Evolutionary conservation across 2,113 vertebrate genomes (phyloP).

Genomic region (Pterophyllum scalare): DNA sequence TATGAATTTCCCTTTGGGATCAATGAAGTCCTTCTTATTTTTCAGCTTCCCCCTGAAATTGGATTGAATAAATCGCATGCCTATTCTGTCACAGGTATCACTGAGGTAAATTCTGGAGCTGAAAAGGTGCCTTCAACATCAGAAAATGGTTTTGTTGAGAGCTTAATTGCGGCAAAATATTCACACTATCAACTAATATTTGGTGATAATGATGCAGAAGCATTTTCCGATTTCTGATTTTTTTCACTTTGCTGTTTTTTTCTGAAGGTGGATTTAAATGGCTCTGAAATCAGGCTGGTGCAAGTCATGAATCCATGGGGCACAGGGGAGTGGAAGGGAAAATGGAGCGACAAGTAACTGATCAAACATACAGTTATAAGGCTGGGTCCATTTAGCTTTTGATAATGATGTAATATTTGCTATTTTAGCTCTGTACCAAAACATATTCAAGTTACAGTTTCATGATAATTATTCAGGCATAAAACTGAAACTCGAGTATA

Average conservation of each 20-base stretch:
- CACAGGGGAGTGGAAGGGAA: constrained; percentile 24
- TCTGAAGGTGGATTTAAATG: constrained; percentile 4
- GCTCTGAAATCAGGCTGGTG: constrained; percentile 44
- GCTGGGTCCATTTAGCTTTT: too few species aligned
- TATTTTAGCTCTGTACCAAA: neutral
- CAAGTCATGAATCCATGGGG: constrained; percentile 62
- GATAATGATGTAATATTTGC: neutral
- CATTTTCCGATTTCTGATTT: neutral
- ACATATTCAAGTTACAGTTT: neutral
- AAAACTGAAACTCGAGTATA: too few species aligned
- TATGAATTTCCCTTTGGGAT: too few species aligned
- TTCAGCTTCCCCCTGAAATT: neutral
- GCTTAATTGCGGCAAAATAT: neutral
- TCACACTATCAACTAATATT: neutral
- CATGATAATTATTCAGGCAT: neutral
- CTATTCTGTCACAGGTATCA: constrained; percentile 58
- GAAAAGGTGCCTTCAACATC: rapidly evolving
- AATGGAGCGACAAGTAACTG: constrained; percentile 54
- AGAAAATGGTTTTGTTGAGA: too few species aligned
- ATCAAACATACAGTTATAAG: neutral
- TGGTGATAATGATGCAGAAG: neutral
- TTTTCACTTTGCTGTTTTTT: neutral
- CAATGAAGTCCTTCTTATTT: too few species aligned
- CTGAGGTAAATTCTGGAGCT: constrained; percentile 14
- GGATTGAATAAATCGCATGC: constrained; percentile 52